phyloP scores from a whole-genome alignment of 2,113 vertebrate species.

The Tamias sibiricus region DNA sequence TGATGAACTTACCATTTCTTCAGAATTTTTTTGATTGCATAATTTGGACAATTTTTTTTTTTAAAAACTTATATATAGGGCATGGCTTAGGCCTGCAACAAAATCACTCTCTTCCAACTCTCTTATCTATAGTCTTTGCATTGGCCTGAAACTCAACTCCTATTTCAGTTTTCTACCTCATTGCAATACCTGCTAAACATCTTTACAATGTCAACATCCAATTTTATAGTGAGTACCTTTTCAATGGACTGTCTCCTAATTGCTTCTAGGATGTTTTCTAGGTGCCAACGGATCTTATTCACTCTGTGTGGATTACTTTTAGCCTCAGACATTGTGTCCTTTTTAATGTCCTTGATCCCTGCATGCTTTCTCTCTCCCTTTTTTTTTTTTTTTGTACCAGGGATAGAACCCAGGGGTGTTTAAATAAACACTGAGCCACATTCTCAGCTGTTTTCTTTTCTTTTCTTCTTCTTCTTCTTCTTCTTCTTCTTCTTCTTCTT shows the following conservation, averaged over 20 bases:
- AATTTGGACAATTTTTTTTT: not conserved
- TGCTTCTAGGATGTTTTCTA: conserved; percentile 47
- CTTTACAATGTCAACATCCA: conserved; percentile 43
- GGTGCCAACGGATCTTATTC: not conserved
- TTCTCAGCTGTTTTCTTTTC: too few relatives aligned
- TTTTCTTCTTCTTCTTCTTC: too few relatives aligned
- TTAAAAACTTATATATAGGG: not conserved
- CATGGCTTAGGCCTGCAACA: not conserved
- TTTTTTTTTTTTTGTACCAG: not conserved
- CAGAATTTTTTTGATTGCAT: not conserved
- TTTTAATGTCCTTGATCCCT: conserved; percentile 6
- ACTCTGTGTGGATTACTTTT: not conserved
- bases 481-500: too few relatives aligned
- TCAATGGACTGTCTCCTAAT: conserved; percentile 54
- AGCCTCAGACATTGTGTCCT: conserved; percentile 12
- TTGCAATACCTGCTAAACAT: conserved; percentile 10
- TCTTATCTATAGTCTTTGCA: not conserved
- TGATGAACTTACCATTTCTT: not conserved
- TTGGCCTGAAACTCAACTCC: not conserved
- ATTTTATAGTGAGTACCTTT: conserved; percentile 66
- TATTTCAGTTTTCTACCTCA: conserved; percentile 19
- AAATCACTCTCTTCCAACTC: not conserved
- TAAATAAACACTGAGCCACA: not conserved
- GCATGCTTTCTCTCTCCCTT: not conserved
- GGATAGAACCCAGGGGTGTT: not conserved